Evolutionary conservation across 37 sponge, comb jelly and placozoan species (phyloP).

Genomic region (Petrosia ficiformis): DNA sequence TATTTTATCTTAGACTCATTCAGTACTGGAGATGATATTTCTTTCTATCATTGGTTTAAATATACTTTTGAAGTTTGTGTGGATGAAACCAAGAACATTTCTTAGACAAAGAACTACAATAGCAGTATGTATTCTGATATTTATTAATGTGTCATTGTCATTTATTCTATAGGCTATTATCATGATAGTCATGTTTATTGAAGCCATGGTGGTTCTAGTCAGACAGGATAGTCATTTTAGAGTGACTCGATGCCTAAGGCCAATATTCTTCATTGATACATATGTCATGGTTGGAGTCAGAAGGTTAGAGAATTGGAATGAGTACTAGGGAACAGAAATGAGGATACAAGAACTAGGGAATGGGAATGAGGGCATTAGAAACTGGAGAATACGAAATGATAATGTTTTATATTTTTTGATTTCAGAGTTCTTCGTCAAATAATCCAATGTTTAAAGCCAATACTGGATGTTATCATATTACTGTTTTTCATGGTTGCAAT

Average conservation of each 20-base stretch:
- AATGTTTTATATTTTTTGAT: background rate
- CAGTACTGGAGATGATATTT: slow-evolving; percentile 39
- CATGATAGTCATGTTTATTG: slow-evolving; percentile 47
- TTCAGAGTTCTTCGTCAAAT: slow-evolving; percentile 72
- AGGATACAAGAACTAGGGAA: background rate
- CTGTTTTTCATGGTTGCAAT: slow-evolving; percentile 51
- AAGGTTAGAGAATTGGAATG: slow-evolving; percentile 38
- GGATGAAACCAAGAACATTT: slow-evolving; percentile 50
- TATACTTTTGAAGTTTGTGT: slow-evolving; percentile 38
- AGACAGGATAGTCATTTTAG: slow-evolving; percentile 53
- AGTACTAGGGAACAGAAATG: background rate
- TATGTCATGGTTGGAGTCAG: slow-evolving; percentile 67
- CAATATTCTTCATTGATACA: slow-evolving; percentile 74
- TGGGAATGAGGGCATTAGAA: background rate
- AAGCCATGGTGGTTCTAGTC: slow-evolving; percentile 56
- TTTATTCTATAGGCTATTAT: slow-evolving; percentile 32
- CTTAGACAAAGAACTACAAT: slow-evolving; percentile 42
- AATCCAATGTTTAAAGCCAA: slow-evolving; percentile 52
- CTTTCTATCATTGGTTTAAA: slow-evolving; percentile 43
- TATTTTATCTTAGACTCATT: slow-evolving; percentile 30
- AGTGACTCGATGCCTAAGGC: slow-evolving; percentile 62
- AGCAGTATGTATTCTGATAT: slow-evolving; percentile 27
- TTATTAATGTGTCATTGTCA: background rate
- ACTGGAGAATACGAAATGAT: background rate
- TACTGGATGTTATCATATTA: slow-evolving; percentile 72